Percentiles rank a stretch among this genome's conserved stretches.
These are phyloP conservation scores for Dromaius novaehollandiae DNA, from an alignment of 2,113 vertebrate species.

Conservation along the genomic window DNA sequence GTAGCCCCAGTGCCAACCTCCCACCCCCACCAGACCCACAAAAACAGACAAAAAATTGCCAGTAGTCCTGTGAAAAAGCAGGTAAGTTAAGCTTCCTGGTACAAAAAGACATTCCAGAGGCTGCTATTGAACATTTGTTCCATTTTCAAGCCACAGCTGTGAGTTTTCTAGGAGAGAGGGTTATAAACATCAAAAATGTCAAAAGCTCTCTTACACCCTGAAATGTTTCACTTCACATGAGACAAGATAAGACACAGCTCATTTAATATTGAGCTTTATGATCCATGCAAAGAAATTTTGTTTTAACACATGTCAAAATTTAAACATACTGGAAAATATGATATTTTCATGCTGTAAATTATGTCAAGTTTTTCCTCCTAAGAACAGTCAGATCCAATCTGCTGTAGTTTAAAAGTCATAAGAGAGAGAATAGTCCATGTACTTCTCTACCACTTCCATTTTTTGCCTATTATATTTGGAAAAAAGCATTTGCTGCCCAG, in stretches of 20 bases:
- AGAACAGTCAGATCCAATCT: rapidly evolving
- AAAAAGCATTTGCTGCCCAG: not conserved
- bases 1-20: not conserved
- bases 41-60: not conserved
- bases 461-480: not conserved
- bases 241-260: not conserved
- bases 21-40: not conserved
- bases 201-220: not conserved
- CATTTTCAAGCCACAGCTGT: not conserved
- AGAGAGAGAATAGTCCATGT: not conserved
- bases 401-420: not conserved
- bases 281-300: not conserved
- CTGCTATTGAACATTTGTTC: not conserved
- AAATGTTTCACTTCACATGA: not conserved
- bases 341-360: not conserved
- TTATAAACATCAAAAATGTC: not conserved
- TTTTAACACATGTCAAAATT: not conserved
- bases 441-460: not conserved
- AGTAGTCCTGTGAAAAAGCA: too few relatives aligned
- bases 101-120: not conserved
- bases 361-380: not conserved
- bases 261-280: not conserved
- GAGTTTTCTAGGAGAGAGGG: not conserved
- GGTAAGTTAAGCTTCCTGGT: not conserved
- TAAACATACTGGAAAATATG: not conserved